Evolutionary conservation across 2,888 invertebrate genomes (phyloP).

Genomic region (Euclidia mi): DNA sequence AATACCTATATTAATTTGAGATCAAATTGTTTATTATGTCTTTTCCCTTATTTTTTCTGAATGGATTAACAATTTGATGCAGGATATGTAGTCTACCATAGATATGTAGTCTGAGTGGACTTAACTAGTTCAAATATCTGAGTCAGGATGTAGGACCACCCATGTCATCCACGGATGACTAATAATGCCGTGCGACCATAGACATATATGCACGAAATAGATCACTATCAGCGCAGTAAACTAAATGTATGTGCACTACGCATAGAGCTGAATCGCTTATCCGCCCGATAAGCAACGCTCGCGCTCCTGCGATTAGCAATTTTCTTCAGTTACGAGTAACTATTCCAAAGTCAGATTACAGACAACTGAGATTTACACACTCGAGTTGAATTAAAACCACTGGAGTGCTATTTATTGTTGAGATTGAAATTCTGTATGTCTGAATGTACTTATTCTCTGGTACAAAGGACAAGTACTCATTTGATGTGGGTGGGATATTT

Average conservation of each 20-base stretch:
- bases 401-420: too few relatives aligned
- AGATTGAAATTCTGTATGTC: too few relatives aligned
- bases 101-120: too few relatives aligned
- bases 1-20: slow-evolving; percentile 39
- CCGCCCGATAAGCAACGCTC: neutral
- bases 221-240: neutral
- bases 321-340: neutral
- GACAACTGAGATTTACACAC: too few relatives aligned
- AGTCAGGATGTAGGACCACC: neutral
- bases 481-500: neutral
- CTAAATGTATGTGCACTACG: neutral
- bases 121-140: too few relatives aligned
- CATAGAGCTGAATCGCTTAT: neutral
- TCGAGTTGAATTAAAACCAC: too few relatives aligned
- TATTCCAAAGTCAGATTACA: neutral
- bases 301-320: neutral
- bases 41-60: neutral
- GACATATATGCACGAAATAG: neutral
- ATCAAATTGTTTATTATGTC: slow-evolving; percentile 11
- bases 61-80: neutral
- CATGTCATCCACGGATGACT: neutral
- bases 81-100: too few relatives aligned
- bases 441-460: too few relatives aligned
- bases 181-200: neutral
- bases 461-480: neutral